phyloP scores from a whole-genome alignment of 2,797 vertebrate genomes.

The Pristis pectinata region DNA sequence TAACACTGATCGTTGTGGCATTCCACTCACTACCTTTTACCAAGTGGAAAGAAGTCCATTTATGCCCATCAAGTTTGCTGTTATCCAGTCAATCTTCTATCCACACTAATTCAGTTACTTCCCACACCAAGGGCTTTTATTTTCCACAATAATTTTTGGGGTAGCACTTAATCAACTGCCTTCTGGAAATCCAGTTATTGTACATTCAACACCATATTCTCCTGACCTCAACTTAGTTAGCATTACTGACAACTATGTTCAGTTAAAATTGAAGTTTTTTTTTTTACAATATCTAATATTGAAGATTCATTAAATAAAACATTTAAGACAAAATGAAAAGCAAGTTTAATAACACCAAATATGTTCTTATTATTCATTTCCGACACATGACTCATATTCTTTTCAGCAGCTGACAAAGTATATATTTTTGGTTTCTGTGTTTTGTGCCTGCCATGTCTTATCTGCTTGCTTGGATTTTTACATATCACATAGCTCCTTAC shows the following conservation, averaged over 20 bases:
- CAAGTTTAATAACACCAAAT: background rate
- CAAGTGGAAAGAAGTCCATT: too few relatives aligned
- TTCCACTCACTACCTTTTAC: too few relatives aligned
- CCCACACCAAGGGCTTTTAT: too few relatives aligned
- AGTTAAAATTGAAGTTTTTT: background rate
- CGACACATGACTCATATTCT: background rate
- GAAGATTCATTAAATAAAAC: background rate
- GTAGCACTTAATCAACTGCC: too few relatives aligned
- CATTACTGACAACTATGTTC: too few relatives aligned
- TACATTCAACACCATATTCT: background rate
- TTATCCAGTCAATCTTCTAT: too few relatives aligned
- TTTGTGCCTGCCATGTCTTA: background rate
- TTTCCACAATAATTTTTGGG: too few relatives aligned
- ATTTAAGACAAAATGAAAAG: background rate
- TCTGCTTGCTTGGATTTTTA: background rate
- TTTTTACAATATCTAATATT: background rate
- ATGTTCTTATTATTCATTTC: background rate
- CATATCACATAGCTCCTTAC: constrained; percentile 49
- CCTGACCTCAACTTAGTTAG: background rate
- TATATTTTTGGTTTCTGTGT: background rate
- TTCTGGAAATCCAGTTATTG: too few relatives aligned
- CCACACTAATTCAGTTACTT: too few relatives aligned
- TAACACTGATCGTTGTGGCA: too few relatives aligned
- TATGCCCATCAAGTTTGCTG: too few relatives aligned
- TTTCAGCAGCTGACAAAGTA: background rate